Evolutionary conservation across 64 coral and sea anemone species (phyloP), one percentile per base, ranked within the genome.

Genomic region (Trachythela sp.): DNA sequence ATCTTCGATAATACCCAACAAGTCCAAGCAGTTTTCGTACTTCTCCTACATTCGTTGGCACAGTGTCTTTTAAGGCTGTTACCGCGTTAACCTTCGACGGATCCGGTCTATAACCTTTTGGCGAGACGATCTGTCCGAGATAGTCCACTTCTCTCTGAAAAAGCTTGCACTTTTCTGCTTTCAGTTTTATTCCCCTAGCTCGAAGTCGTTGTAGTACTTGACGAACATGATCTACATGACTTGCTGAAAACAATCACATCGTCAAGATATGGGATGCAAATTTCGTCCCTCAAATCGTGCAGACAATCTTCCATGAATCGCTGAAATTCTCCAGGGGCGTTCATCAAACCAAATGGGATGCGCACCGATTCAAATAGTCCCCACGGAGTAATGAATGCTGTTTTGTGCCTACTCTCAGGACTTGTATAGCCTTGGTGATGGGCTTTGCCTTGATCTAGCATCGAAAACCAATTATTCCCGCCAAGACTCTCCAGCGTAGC

Each of bases 361-460:
- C 75, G 32, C 9, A 80, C 75, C 75, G 27, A 80, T 80, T 80
- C 75, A 37, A 80, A 80, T 39, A 80, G 31, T 35, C 75, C 32
- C 75, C 75, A 80, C 6, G 75, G 75, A 29, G 75, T 80, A 13
- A 80, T 39, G 34, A 80, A 80, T 36, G 75, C 75, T 37, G 75
- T 80, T 80, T 80, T 80, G 33, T 80, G 75, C 34, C 75, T 80
- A 18, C 75, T 80, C 34, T 80, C 75, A 36, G 75, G 75, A 39
- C 34, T 35, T 11, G 34, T 36, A 36, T 80, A 80, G 6, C 75
- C 75, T 36, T 80, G 75, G 75, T 80, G 75, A 37, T 80, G 34
- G 10, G 75, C 75, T 29, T 80, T 80, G 8, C 75, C 75, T 37
- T 80, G 75, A 30, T 80, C 75, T 15, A 80, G 75, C 30, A 80